Evolutionary conservation across 2,113 vertebrate genomes (phyloP).

Genomic region (Mungos mungo): DNA sequence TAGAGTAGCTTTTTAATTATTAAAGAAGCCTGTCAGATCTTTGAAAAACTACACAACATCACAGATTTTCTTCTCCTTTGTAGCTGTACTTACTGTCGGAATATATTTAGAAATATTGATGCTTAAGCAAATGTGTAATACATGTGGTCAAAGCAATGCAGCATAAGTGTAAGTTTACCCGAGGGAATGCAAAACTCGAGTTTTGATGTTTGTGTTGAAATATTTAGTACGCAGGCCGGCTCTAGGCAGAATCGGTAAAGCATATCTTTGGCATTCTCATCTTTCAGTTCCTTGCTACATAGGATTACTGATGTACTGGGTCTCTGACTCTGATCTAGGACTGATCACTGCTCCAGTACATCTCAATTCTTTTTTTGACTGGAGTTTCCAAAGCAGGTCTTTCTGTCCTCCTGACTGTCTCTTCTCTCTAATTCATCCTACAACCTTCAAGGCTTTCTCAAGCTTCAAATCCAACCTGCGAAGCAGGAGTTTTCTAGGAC

Average conservation of each 20-base stretch:
- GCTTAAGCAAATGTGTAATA: slow-evolving; percentile 68
- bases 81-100: not conserved
- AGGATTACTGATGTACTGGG: not conserved
- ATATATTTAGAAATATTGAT: slow-evolving; percentile 42
- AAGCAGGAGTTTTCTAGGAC: not conserved
- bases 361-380: not conserved
- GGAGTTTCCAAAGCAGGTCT: not conserved
- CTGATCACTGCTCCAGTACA: not conserved
- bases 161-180: slow-evolving; percentile 49
- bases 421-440: not conserved
- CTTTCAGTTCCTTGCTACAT: not conserved
- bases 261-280: not conserved
- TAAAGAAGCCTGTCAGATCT: slow-evolving; percentile 58
- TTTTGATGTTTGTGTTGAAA: slow-evolving; percentile 57
- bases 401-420: not conserved
- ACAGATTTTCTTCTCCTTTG: slow-evolving; percentile 38
- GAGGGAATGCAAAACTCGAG: not conserved
- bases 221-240: slow-evolving; percentile 47
- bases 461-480: not conserved
- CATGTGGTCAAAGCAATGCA: slow-evolving; percentile 51
- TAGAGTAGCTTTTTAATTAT: slow-evolving; percentile 46
- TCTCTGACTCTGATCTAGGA: not conserved
- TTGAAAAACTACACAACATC: not conserved
- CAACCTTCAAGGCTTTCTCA: not conserved
- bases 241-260: not conserved